Conservation (phyloP, 2,113 vertebrate species). For the Perca schrenkii region DNA sequence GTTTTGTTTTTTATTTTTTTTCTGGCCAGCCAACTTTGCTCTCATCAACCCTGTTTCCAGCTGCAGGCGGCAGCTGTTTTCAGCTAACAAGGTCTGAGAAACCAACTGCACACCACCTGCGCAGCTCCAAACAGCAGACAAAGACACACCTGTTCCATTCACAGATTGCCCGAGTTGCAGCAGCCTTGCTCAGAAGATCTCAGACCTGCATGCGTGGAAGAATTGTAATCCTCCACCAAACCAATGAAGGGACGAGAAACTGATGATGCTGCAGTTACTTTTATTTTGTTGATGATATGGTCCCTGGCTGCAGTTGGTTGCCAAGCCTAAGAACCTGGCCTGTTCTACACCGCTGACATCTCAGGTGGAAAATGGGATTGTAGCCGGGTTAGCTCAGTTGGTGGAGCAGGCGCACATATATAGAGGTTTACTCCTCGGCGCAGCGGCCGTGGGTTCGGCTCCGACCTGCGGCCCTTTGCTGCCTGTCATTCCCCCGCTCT, state of each 20-base stretch:
- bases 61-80: slow-evolving; percentile 1
- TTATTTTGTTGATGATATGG: neutral
- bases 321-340: neutral
- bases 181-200: neutral
- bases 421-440: no score
- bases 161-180: neutral
- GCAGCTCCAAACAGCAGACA: neutral
- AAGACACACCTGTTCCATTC: neutral
- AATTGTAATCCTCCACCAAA: neutral
- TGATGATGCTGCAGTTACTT: neutral
- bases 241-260: neutral
- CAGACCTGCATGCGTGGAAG: neutral
- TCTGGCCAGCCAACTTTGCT: neutral
- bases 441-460: no score
- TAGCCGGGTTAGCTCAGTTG: no score
- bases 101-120: neutral
- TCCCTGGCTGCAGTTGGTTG: neutral
- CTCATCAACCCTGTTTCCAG: neutral
- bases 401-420: no score
- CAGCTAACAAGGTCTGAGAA: neutral
- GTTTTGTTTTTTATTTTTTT: neutral
- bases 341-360: neutral
- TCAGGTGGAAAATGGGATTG: neutral
- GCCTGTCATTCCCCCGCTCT: no score
- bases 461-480: no score